Base-by-base conservation (phyloP, 1,140 invertebrate species). In the Contarinia nasturtii region DNA sequence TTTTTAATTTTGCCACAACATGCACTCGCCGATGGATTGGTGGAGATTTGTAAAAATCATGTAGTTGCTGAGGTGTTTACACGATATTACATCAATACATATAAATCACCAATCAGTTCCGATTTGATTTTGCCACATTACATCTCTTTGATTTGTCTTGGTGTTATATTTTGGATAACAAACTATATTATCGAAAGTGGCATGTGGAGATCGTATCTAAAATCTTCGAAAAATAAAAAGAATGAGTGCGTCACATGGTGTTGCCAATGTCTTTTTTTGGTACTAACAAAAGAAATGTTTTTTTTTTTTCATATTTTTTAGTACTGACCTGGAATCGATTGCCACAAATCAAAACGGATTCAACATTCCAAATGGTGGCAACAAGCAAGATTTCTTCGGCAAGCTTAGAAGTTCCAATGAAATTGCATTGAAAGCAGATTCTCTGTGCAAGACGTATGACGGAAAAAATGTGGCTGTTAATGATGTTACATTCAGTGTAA, bases 21-120 rank as follows among this genome's bases (percentile, higher is more conserved):
- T 53, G 67, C 68, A 0, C 54, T 79, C 1, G 76, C 69, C 11
- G 76, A 79, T 54, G 76, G 71, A 1, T 56, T 80, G 2, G 55
- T 80, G 0, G 67, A 76, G 53, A 69, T 80, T 46, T 74, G 75
- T 34, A 76, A 69, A 53, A 79, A 80, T 59, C 75, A 75, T 20
- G 76, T 79, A 57, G 67, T 67, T 2, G 66, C 64, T 1, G 50
- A 68, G 45, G 50, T 79, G 18, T 59, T 79, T 5, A 55, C 54
- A 7, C 68, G 74, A 43, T 80, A 78, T 53, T 71, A 75, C 41
- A 76, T 79, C 66, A 69, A 80, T 52, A 77, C 76, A 2, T 79
- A 79, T 54, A 66, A 67, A 45, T 71, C 72, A 46, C 76, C 77
- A 0, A 52, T 79, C 15, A 52, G 56, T 11, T 73, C 69, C 54